A percentile compares a stretch with the other conserved stretches of the same genome.
These are phyloP conservation scores for Rhimphoctona megacephalus DNA, from an alignment of 2,888 invertebrate genomes.

Conservation along the genomic window DNA sequence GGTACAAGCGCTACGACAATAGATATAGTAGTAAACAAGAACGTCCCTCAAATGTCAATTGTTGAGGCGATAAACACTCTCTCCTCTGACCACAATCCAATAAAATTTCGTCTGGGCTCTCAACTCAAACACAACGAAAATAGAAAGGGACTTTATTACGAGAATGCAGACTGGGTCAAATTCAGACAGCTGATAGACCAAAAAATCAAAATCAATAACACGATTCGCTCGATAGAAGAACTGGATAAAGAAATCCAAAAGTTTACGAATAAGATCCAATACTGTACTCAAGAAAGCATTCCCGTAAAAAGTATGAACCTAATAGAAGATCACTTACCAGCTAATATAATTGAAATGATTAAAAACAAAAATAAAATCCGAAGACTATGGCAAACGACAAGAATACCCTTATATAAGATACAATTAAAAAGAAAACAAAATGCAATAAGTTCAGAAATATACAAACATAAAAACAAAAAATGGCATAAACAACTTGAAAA, in stretches of 20 bases:
- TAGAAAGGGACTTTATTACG: constrained; percentile 33
- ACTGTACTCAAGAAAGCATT: constrained; percentile 37
- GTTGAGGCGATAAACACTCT: neutral
- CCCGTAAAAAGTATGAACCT: neutral
- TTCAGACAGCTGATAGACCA: constrained; percentile 51
- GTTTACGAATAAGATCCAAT: constrained; percentile 41
- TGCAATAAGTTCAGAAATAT: constrained; percentile 8
- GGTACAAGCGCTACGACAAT: constrained; percentile 55
- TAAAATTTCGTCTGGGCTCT: constrained; percentile 7
- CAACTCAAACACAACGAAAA: neutral
- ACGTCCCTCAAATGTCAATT: constrained; percentile 27
- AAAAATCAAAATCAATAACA: constrained; percentile 32
- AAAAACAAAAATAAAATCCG: constrained; percentile 27
- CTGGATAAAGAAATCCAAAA: constrained; percentile 40
- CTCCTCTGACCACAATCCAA: constrained; percentile 66
- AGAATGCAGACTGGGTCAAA: constrained; percentile 54
- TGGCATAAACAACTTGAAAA: constrained; percentile 50
- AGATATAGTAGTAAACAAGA: constrained; percentile 66
- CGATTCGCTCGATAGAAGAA: neutral
- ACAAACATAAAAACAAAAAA: neutral
- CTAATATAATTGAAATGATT: neutral
- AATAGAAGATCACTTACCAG: constrained; percentile 50
- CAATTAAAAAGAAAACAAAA: neutral
- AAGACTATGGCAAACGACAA: too few relatives aligned
- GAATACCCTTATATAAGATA: too few relatives aligned